Base-by-base conservation (phyloP, 2,113 vertebrate species). In the Piprites chloris region DNA sequence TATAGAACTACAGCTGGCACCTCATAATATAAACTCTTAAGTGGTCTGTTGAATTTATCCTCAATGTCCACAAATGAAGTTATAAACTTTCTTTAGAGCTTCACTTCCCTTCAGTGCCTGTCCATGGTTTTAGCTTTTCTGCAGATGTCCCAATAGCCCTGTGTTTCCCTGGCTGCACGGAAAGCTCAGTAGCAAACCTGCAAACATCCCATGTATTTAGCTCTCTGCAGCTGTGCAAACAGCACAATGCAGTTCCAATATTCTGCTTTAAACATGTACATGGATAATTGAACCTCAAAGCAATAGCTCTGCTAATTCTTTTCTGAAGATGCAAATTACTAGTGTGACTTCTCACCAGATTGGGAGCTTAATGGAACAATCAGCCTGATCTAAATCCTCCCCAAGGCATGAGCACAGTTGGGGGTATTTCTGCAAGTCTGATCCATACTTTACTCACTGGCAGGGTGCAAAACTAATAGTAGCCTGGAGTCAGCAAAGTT, bases 321-420 rank as follows among this genome's bases (percentile, higher is more conserved):
- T 95, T 96, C 93, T 97, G 93, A 85, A 87, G 69, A 97, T 97
- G 96, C 96, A 98, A 97, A 97, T 97, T 83, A 93, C 87, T 74
- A 78, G 73, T 95, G 78, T 93, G 93, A 97, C 95, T 97, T 90
- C 89, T 95, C 87, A 67, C 46, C 80, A 95, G 78, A 96, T 2
- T 93, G 88, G 75, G 80, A 90, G 67, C 27, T 95, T 95, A 96
- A 93, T 90, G 71, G 96, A 75, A 96, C 93, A 90, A 86, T 96
- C 89, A 84, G 87, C 85, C 50, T 84, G 69, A 90, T 90, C 83
- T 81, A 91, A 96, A 92, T 75, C 81, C 20, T 17, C 68, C 79
- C 92, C 7, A 13, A 92, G 80, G 65, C 73, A 62, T 84, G 82
- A 95, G 79, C 77, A 75, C 75, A 87, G 66, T 16, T 87, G 46